Percentiles rank a stretch among this genome's conserved stretches.
These are phyloP conservation scores for Cephus spinipes DNA, from an alignment of 2,888 invertebrate genomes.

Conservation along the genomic window DNA sequence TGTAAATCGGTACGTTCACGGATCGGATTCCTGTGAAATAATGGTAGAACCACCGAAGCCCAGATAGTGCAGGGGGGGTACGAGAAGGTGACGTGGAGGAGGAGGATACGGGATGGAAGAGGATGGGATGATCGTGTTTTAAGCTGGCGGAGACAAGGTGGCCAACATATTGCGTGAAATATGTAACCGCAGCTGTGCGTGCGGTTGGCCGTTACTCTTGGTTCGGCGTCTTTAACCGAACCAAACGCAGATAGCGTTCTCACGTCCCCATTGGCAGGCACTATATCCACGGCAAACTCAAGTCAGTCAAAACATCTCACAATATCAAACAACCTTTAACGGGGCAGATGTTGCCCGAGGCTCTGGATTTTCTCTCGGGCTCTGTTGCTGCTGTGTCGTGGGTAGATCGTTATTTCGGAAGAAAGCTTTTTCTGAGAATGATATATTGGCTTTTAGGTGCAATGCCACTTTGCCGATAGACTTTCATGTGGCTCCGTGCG, in stretches of 20 bases:
- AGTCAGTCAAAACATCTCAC: conserved; percentile 31
- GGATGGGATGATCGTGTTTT: conserved; percentile 2
- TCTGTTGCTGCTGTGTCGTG: neutral
- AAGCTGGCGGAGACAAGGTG: conserved; percentile 33
- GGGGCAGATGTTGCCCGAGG: conserved; percentile 4
- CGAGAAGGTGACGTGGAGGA: conserved; percentile 2
- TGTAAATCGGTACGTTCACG: neutral
- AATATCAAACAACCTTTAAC: conserved; percentile 28
- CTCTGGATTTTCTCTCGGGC: neutral
- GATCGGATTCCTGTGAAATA: conserved; percentile 32
- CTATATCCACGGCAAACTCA: conserved; percentile 17
- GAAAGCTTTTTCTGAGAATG: neutral
- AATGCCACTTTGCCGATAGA: neutral
- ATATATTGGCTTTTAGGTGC: neutral
- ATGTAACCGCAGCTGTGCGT: conserved; percentile 64
- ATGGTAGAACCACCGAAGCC: conserved; percentile 42
- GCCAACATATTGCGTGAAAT: conserved; percentile 60
- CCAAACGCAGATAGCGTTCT: conserved; percentile 26
- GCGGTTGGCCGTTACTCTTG: conserved; percentile 37
- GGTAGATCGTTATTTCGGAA: neutral
- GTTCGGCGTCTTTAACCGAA: conserved; percentile 9
- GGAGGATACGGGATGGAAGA: conserved; percentile 2
- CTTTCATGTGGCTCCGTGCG: neutral
- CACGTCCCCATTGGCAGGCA: conserved; percentile 23
- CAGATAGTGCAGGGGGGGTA: conserved; percentile 38